phyloP scores from a whole-genome alignment of 2,113 vertebrate genomes.

The Sterrhoptilus dennistouni region DNA sequence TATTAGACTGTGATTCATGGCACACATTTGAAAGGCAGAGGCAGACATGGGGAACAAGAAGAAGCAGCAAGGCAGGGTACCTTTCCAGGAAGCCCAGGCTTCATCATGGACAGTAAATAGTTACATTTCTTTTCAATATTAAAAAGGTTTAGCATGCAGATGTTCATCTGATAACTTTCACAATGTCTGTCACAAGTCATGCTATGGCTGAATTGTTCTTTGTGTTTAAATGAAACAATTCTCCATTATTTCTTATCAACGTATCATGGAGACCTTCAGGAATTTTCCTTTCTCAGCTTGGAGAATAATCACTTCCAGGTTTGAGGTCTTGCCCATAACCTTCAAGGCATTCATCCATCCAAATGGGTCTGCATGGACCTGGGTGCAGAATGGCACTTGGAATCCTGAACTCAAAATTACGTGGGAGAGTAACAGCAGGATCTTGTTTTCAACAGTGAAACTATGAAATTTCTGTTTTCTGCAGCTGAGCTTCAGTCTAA shows the following conservation, averaged over 20 bases:
- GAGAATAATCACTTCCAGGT: not conserved
- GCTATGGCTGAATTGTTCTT: not conserved
- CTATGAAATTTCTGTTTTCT: not conserved
- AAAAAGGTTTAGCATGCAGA: not conserved
- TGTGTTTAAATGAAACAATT: conserved; percentile 8
- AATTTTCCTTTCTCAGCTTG: not conserved
- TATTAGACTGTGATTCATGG: not conserved
- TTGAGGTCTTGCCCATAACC: not conserved
- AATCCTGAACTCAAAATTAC: not conserved
- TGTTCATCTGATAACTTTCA: conserved; percentile 14
- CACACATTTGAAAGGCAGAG: not conserved
- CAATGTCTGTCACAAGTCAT: not conserved
- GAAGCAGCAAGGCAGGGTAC: not conserved
- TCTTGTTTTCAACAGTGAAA: not conserved
- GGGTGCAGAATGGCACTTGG: not conserved
- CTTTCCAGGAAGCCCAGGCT: not conserved
- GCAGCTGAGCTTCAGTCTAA: not conserved
- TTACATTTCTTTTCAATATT: not conserved
- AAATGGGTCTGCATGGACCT: not conserved
- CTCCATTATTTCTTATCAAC: not conserved
- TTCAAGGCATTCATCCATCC: not conserved
- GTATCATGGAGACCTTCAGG: not conserved
- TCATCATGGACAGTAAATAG: not conserved
- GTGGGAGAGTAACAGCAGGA: not conserved
- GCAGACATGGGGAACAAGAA: rapidly evolving